Conservation (phyloP, 2,888 invertebrate species). For the Epinotia bilunana region DNA sequence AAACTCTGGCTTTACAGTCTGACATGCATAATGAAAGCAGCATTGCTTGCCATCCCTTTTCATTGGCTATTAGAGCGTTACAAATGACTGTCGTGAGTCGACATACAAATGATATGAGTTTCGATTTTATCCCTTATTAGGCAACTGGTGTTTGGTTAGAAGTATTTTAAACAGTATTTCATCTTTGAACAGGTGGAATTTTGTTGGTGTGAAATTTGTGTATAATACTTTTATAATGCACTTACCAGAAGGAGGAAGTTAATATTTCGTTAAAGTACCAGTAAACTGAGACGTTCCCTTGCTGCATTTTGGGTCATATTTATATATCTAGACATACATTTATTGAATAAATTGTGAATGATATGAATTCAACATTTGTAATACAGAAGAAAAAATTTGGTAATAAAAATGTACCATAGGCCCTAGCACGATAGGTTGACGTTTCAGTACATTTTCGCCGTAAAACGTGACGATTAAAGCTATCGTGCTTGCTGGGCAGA, state of each 20-base stretch:
- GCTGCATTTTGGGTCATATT: too few relatives aligned
- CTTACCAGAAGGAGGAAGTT: background rate
- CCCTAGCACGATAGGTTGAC: too few relatives aligned
- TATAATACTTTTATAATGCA: constrained; percentile 1
- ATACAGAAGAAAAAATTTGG: background rate
- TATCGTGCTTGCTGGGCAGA: too few relatives aligned
- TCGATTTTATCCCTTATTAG: background rate
- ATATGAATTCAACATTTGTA: background rate
- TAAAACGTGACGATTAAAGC: too few relatives aligned
- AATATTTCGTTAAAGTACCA: background rate
- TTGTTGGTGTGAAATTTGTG: too few relatives aligned
- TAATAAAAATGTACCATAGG: too few relatives aligned
- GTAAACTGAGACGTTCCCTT: constrained; percentile 2
- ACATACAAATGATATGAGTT: constrained; percentile 20
- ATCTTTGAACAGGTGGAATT: background rate
- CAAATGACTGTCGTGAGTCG: constrained; percentile 5
- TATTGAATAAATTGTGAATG: background rate
- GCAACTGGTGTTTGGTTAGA: background rate
- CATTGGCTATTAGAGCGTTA: constrained; percentile 4
- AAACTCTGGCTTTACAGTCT: constrained; percentile 50
- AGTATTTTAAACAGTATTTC: constrained; percentile 3
- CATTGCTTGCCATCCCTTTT: constrained; percentile 62
- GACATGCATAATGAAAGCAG: constrained; percentile 65
- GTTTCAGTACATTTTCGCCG: too few relatives aligned
- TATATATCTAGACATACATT: too few relatives aligned